Conservation (phyloP, 2,113 vertebrate genomes). For the Sinocyclocheilus rhinocerous region DNA sequence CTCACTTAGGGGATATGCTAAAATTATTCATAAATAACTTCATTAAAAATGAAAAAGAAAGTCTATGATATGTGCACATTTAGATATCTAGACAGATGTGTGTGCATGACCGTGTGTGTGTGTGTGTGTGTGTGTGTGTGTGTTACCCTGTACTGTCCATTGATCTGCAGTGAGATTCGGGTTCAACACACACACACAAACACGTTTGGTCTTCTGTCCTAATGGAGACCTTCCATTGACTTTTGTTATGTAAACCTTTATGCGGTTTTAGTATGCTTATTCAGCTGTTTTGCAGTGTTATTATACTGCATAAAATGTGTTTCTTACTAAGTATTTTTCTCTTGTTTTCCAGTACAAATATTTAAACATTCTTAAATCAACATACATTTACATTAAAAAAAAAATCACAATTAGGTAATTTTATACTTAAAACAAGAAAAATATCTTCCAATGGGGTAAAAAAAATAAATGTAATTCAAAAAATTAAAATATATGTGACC, state of each 20-base stretch:
- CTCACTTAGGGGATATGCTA: neutral
- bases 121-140: neutral
- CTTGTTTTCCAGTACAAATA: too few relatives aligned
- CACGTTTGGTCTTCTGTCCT: neutral
- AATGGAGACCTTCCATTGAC: too few relatives aligned
- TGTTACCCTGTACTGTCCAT: slow-evolving; percentile 81
- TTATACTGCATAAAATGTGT: too few relatives aligned
- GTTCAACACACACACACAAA: slow-evolving; percentile 62
- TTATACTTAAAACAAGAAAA: too few relatives aligned
- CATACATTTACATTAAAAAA: too few relatives aligned
- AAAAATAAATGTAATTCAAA: too few relatives aligned
- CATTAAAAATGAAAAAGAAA: neutral
- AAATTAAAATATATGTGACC: too few relatives aligned
- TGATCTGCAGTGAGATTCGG: slow-evolving; percentile 83
- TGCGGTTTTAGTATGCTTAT: neutral
- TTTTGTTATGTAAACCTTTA: neutral
- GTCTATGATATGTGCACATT: neutral
- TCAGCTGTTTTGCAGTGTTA: neutral
- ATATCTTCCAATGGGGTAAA: too few relatives aligned
- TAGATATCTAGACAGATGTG: neutral
- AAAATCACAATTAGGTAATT: too few relatives aligned
- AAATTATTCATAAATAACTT: neutral
- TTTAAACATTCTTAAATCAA: too few relatives aligned
- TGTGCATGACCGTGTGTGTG: neutral
- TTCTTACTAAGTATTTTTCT: too few relatives aligned